phyloP scores from a whole-genome alignment of 2,888 invertebrate genomes.

The Nomada goodeniana region DNA sequence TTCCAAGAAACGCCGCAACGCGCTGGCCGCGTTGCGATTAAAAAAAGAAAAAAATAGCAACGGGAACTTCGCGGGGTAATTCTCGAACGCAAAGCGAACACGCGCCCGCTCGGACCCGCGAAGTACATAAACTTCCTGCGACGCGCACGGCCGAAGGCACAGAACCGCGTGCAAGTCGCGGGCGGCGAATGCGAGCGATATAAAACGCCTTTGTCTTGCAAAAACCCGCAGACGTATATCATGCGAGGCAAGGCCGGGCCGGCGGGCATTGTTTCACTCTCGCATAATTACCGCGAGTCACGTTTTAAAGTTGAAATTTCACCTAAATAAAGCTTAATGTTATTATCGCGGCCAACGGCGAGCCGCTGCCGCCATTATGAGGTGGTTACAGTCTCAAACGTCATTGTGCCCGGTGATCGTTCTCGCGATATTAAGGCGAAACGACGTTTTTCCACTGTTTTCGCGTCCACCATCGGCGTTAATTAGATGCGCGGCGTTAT shows the following conservation, averaged over 20 bases:
- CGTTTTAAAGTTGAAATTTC: conserved; percentile 83
- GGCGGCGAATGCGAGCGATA: conserved; percentile 70
- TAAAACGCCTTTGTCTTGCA: conserved; percentile 80
- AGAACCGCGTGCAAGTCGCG: conserved; percentile 68
- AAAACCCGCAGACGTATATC: conserved; percentile 79
- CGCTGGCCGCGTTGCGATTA: not conserved
- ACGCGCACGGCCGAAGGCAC: conserved; percentile 59
- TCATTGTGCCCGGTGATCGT: conserved; percentile 70
- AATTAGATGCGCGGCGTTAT: conserved; percentile 63
- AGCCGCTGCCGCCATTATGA: conserved; percentile 69
- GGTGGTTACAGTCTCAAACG: conserved; percentile 71
- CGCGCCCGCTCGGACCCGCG: conserved; percentile 42
- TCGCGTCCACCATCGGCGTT: conserved; percentile 59
- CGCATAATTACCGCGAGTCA: conserved; percentile 83
- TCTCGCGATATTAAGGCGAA: conserved; percentile 68
- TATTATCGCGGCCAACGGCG: conserved; percentile 76
- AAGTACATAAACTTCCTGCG: conserved; percentile 72
- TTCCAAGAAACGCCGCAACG: not conserved
- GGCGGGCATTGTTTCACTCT: conserved; percentile 81
- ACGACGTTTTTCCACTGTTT: conserved; percentile 66
- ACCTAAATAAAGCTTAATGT: conserved; percentile 83
- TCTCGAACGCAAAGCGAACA: conserved; percentile 42
- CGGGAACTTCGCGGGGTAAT: conserved; percentile 33
- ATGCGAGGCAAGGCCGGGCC: conserved; percentile 71
- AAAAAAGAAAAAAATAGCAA: not conserved